Base-by-base conservation (phyloP, 2,113 vertebrate genomes). In the Oryzias celebensis region DNA sequence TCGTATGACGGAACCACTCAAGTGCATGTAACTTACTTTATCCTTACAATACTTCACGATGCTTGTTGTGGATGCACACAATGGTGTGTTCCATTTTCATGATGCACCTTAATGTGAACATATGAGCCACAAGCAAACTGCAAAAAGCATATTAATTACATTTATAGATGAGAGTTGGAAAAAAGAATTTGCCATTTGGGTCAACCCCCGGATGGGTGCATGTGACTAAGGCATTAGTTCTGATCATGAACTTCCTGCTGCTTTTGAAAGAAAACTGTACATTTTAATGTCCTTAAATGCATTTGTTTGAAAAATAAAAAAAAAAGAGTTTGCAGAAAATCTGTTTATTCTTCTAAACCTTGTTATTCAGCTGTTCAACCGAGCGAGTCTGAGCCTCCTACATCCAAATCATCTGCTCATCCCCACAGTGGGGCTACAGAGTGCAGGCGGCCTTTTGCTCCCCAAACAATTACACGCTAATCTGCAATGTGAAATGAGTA, bases 381-480 rank as follows among this genome's bases (percentile, higher is more conserved):
- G 53, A 77, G 77, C 44, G 1, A 70, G 73, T 66, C 76, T 12
- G 65, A 72, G 69, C 68, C 71, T 41, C 74, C 22, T 71, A 74
- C 20, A 14, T 23, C 75, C 41, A 62, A 77, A 74, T 72, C 52
- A 17, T 63, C 71, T 78, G 52, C 65, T 73, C 51, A 10, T 67
- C 71, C 68, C 63, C 64, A 44, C 71, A 71, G 64, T 44, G 15
- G 64, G 26, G 70, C 81, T 68, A 64, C 80, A 59, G 53, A 73
- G 67, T 68, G 64, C 63, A 68, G 73, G 60, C 78, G 60, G 65
- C 62, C 77, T 70, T 78, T 68, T 56, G 68, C 85, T 89, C 84
- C 87, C 84, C 71, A 84, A 91, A 92, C 89, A 90, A 91, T 91
- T 90, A 91, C 89, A 87, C 73, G 61, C 82, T 91, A 90, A 91